Percentiles rank a stretch among this genome's conserved stretches.
Conservation (phyloP, 2,113 vertebrate genomes). For the Leptocoma aspasia region DNA sequence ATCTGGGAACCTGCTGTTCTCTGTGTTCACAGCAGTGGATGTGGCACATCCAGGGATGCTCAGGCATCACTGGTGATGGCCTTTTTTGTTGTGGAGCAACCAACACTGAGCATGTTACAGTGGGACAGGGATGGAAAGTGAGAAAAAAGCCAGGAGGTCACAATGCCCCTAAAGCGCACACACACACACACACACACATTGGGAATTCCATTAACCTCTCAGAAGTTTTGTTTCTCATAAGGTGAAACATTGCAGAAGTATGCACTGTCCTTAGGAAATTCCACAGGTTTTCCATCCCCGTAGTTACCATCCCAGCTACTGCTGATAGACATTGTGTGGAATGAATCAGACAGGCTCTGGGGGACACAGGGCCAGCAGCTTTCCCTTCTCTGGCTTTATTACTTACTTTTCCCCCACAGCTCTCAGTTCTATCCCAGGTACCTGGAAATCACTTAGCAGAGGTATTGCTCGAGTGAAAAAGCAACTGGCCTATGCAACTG, state of each 20-base stretch:
- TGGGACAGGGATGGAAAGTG: neutral
- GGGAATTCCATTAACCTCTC: neutral
- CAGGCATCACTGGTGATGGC: neutral
- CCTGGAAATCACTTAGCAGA: neutral
- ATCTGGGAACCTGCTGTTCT: rapidly evolving
- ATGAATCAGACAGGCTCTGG: neutral
- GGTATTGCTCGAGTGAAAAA: neutral
- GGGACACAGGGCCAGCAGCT: neutral
- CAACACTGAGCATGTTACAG: neutral
- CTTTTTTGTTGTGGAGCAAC: neutral
- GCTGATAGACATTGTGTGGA: rapidly evolving
- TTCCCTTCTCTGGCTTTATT: neutral
- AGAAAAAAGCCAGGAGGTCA: neutral
- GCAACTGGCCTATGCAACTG: neutral
- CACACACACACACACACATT: rapidly evolving
- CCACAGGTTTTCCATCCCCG: neutral
- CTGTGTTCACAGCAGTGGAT: neutral
- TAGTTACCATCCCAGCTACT: neutral
- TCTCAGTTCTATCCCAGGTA: neutral
- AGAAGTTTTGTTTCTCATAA: neutral
- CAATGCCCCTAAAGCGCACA: neutral
- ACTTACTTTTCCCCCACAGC: neutral
- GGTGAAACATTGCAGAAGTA: neutral
- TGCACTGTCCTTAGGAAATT: neutral
- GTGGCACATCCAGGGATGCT: neutral